Base-by-base conservation (phyloP, 2,888 invertebrate genomes). In the Petrolisthes cinctipes region DNA sequence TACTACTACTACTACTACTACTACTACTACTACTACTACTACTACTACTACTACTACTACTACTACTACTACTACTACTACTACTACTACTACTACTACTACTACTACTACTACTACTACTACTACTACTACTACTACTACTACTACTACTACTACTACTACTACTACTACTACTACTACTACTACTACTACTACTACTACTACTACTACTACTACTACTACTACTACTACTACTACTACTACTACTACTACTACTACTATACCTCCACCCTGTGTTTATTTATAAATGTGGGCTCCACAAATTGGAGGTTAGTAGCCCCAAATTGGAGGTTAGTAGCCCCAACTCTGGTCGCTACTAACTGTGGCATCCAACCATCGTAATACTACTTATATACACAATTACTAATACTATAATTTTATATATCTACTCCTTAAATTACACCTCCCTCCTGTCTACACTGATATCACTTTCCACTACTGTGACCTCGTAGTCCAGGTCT, bases 21-120 rank as follows among this genome's bases (percentile, higher is more conserved):
- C 66, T 61, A 61, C 66, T 61, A 61, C 66, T 61, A 61, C 66
- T 61, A 61, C 66, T 61, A 61, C 66, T 61, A 61, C 66, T 61
- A 61, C 66, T 61, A 61, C 66, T 61, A 61, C 66, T 61, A 61
- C 66, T 61, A 61, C 66, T 61, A 61, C 66, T 61, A 61, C 66
- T 61, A 61, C 66, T 61, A 61, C 66, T 61, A 61, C 66, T 61
- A 61, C 66, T 61, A 61, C 66, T 14, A 61, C 66, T 61, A 61
- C 66, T 61, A 61, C 66, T 61, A 61, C 66, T 61, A 61, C 66
- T 61, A 61, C 66, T 61, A 61, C 66, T 61, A 61, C 66, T 61
- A 61, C 66, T 61, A 61, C 66, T 61, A 61, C 66, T 61, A 61
- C 66, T 61, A 61, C 66, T 61, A 61, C 66, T 61, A 61, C 66